These are phyloP conservation scores for Acrocephalus kingi DNA, from an alignment of 2,113 vertebrate species.

Conservation along the genomic window DNA sequence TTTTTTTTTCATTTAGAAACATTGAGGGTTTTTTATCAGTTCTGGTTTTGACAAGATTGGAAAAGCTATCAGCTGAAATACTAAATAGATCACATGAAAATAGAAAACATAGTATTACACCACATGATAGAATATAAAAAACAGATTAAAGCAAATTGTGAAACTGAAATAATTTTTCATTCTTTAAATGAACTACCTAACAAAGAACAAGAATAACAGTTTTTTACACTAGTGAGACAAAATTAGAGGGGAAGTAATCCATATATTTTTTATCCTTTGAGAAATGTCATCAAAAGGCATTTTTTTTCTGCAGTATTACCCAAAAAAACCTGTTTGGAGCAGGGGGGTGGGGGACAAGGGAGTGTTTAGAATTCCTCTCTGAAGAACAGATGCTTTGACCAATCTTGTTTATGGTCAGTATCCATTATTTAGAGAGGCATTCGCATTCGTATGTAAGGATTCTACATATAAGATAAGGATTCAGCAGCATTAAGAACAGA, in stretches of 20 bases:
- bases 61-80: not conserved
- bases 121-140: not conserved
- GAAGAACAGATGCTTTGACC: not conserved
- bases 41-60: not conserved
- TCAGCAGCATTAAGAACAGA: not conserved
- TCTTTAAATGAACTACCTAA: not conserved
- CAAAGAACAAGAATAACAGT: not conserved
- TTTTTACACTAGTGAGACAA: not conserved
- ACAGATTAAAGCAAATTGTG: not conserved
- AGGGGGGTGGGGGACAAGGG: rapidly evolving
- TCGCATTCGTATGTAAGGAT: not conserved
- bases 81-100: not conserved
- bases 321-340: not conserved
- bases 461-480: not conserved
- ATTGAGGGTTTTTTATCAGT: not conserved
- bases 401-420: not conserved
- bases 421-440: not conserved
- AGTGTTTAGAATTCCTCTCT: not conserved
- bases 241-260: not conserved
- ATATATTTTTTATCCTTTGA: not conserved
- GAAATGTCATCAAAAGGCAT: not conserved
- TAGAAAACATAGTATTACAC: not conserved
- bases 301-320: not conserved
- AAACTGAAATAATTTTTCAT: not conserved
- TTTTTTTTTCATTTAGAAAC: not conserved